Base-by-base conservation (phyloP, 1,140 invertebrate genomes). In the Drosophila mauritiana region DNA sequence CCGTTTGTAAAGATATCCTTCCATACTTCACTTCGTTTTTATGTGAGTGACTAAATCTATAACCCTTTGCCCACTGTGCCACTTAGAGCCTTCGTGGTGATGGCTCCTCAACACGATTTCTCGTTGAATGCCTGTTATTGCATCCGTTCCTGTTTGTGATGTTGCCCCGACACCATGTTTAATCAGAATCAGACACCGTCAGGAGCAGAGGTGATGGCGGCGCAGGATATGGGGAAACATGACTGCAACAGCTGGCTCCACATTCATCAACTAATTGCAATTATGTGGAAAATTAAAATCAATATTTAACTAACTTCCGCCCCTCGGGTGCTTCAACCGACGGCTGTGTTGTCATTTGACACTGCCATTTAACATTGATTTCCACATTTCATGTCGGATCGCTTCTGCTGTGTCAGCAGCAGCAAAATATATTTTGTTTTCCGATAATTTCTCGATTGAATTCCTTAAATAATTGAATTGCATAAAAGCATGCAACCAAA, bases 201-300 rank as follows among this genome's bases (percentile, higher is more conserved):
- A 39, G 37, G 37, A 39, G 56, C 45, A 17, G 10, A 17, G 49
- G 22, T 12, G 3, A 8, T 17, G 57, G 12, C 40, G 48, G 40
- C 20, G 20, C 63, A 70, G 67, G 63, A 63, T 49, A 51, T 73
- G 72, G 69, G 40, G 57, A 54, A 51, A 56, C 72, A 74, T 39
- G 46, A 51, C 51, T 55, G 58, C 73, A 76, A 75, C 72, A 75
- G 73, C 59, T 73, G 69, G 20, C 69, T 54, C 46, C 17, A 76
- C 61, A 65, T 64, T 79, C 80, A 83, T 84, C 76, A 84, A 77
- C 81, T 84, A 80, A 84, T 84, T 84, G 80, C 76, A 84, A 84
- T 84, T 84, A 84, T 84, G 80, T 83, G 80, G 75, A 83, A 79
- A 83, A 83, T 79, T 59, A 65, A 83, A 83, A 84, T 79, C 80